A percentile compares a stretch with the other conserved stretches of the same genome.
These are phyloP conservation scores for Canis aureus DNA, from an alignment of 2,113 vertebrate genomes.

Conservation along the genomic window DNA sequence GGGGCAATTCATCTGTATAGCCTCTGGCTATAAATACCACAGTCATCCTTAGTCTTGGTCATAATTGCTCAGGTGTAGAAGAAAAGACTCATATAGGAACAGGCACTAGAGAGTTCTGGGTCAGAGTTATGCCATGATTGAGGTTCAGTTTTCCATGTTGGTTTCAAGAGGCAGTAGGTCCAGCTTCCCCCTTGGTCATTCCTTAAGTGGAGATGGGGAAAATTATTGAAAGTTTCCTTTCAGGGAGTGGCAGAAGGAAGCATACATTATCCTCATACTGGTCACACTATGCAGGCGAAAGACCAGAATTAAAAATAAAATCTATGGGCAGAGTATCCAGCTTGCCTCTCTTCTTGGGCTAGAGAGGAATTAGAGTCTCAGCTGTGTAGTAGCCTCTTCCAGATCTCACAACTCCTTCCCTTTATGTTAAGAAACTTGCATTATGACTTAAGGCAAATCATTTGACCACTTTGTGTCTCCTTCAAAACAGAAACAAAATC, in stretches of 20 bases:
- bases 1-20: background rate
- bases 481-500: conserved; percentile 64
- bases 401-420: background rate
- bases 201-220: background rate
- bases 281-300: background rate
- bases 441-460: conserved; percentile 36
- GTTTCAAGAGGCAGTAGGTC: background rate
- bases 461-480: conserved; percentile 47
- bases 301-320: conserved; percentile 60
- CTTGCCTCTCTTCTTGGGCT: background rate
- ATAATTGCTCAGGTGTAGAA: background rate
- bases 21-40: background rate
- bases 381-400: background rate
- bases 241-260: conserved; percentile 3
- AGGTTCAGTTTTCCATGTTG: background rate
- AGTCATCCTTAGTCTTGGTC: background rate
- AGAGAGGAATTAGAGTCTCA: background rate
- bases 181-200: background rate
- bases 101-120: background rate
- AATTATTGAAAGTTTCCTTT: conserved; percentile 16
- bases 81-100: conserved; percentile 41
- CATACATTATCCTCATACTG: conserved; percentile 29
- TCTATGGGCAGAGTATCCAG: background rate
- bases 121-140: background rate
- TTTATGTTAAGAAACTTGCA: conserved; percentile 46